Base-by-base conservation (phyloP, 2,888 invertebrate species). In the Apamea crenata region DNA sequence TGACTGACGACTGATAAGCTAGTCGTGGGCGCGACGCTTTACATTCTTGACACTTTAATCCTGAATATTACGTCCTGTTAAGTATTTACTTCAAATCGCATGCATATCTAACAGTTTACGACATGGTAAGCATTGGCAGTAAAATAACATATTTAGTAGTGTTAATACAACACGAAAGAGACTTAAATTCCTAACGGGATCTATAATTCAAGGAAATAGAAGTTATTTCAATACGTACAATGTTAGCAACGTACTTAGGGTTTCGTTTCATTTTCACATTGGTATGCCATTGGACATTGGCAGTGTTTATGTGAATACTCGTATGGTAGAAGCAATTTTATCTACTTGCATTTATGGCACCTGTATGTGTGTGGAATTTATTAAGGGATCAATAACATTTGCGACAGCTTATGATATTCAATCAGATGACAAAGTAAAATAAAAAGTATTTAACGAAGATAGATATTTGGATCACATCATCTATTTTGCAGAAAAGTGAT, bases 1-100 rank as follows among this genome's bases (percentile, higher is more conserved):
- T 88, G 79, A 88, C 80, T 90, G 88, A 83, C 82, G 84, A 85
- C 80, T 87, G 89, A 89, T 89, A 89, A 89, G 89, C 69, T 44
- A 63, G 65, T 29, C 68, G 80, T 77, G 77, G 74, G 77, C 47
- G 70, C 67, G 61, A 77, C 74, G 69, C 69, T 75, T 74, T 67
- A 71, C 47, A 80, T 74, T 81, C 76, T 74, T 82, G 86, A 84
- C 76, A 88, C 77, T 82, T 86, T 83, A 88, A 85, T 83, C 82
- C 77, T 69, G 59, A 66, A 80, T 75, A 76, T 40, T 74, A 80
- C 76, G 65, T n/a, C 56, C n/a, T n/a, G n/a, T 77, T 83, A 29
- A 85, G 85, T 71, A 70, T 80, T 81, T 59, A 61, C 50, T 71
- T 65, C 21, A 66, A 71, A 79, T 25, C 44, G 47, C 53, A 81